These are phyloP conservation scores for Nannobrachium achirus DNA, from an alignment of 2,113 vertebrate genomes.

Conservation along the genomic window DNA sequence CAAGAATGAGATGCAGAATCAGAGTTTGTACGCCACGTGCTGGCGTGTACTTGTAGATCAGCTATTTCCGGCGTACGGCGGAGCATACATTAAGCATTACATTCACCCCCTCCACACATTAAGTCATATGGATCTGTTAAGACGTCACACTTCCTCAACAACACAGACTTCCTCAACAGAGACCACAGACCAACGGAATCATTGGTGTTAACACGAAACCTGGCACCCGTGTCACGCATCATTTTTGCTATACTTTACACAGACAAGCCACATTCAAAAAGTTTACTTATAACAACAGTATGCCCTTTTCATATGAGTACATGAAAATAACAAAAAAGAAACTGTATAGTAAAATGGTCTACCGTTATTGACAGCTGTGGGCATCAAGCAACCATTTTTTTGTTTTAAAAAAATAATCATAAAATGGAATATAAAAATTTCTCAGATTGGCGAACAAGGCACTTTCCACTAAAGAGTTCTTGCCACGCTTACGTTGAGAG, in stretches of 20 bases:
- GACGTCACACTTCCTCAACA: constrained; percentile 52
- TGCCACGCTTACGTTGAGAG: constrained; percentile 35
- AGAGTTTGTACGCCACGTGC: too few species aligned
- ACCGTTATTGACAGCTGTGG: constrained; percentile 50
- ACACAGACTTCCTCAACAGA: constrained; percentile 50
- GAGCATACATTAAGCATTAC: constrained; percentile 27
- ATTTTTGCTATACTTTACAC: constrained; percentile 54
- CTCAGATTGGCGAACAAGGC: constrained; percentile 39
- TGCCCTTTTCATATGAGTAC: constrained; percentile 24
- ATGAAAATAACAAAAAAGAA: constrained; percentile 39
- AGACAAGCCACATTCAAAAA: constrained; percentile 45
- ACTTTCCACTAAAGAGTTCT: constrained; percentile 34
- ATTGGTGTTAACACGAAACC: constrained; percentile 32
- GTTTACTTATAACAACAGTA: constrained; percentile 31
- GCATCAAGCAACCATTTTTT: constrained; percentile 38
- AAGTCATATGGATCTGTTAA: constrained; percentile 26
- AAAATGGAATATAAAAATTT: constrained; percentile 46
- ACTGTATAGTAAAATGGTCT: constrained; percentile 22
- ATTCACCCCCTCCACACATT: constrained; percentile 54
- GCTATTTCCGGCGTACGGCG: too few species aligned
- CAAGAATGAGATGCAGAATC: too few species aligned
- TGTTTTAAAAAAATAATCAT: constrained; percentile 30
- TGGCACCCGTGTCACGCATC: constrained; percentile 44
- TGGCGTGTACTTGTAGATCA: too few species aligned
- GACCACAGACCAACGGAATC: constrained; percentile 42